phyloP scores from a whole-genome alignment of 2,113 vertebrate genomes.

The Misgurnus anguillicaudatus region DNA sequence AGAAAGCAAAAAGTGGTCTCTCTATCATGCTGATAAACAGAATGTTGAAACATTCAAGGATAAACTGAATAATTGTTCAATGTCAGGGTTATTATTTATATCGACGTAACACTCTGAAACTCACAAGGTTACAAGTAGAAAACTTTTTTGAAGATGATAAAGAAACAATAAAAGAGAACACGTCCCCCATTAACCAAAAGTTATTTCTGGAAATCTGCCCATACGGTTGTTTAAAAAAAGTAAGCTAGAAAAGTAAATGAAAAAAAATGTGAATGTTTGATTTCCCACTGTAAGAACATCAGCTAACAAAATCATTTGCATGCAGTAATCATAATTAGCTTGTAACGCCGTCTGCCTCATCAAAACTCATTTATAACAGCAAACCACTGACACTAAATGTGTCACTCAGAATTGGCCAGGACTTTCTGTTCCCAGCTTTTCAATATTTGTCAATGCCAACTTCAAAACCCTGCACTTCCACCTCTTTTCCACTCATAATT shows the following conservation, averaged over 20 bases:
- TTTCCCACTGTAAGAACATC: not conserved
- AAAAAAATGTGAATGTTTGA: not conserved
- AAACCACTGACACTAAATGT: not conserved
- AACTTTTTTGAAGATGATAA: not conserved
- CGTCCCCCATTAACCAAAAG: not conserved
- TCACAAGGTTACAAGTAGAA: not conserved
- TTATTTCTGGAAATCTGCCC: not conserved
- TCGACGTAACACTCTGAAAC: not conserved
- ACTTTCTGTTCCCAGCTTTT: not conserved
- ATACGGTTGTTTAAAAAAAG: not conserved
- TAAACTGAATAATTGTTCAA: slow-evolving; percentile 11
- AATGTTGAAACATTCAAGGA: not conserved
- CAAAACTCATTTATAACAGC: not conserved
- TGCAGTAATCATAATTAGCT: slow-evolving; percentile 4
- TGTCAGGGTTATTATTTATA: slow-evolving; percentile 28
- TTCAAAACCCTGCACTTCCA: not conserved
- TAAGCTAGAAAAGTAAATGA: no score
- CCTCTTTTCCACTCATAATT: not conserved
- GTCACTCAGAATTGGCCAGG: slow-evolving; percentile 1
- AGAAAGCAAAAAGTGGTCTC: slow-evolving; percentile 18
- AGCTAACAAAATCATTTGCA: slow-evolving; percentile 7
- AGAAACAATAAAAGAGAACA: not conserved
- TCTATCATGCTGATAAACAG: slow-evolving; percentile 16
- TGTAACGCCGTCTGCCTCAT: not conserved
- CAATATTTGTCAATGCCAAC: not conserved